A percentile compares a stretch with the other conserved stretches of the same genome.
Evolutionary conservation across 2,888 invertebrate genomes (phyloP).

Genomic region (Unio pictorum): DNA sequence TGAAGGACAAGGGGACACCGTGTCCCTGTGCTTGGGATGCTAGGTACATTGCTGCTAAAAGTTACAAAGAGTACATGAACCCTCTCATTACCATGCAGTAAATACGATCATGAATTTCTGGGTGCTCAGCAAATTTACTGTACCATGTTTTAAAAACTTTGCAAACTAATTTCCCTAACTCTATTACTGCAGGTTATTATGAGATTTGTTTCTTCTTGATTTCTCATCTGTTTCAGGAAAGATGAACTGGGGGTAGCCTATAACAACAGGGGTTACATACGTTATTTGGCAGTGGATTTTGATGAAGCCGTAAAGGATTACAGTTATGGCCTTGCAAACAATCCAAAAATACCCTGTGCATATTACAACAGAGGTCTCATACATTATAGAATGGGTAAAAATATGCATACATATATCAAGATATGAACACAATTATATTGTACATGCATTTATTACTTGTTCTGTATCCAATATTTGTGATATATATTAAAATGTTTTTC

Average conservation of each 20-base stretch:
- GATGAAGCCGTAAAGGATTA: slow-evolving; percentile 69
- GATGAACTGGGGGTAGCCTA: slow-evolving; percentile 51
- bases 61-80: too few relatives aligned
- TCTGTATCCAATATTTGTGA: too few relatives aligned
- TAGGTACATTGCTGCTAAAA: too few relatives aligned
- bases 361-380: slow-evolving; percentile 72
- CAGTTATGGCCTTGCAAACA: slow-evolving; percentile 57
- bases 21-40: too few relatives aligned
- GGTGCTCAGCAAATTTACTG: too few relatives aligned
- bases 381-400: slow-evolving; percentile 70
- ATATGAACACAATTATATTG: too few relatives aligned
- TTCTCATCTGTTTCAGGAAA: slow-evolving; percentile 21
- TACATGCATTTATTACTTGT: too few relatives aligned
- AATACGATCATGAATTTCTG: too few relatives aligned
- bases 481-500: too few relatives aligned
- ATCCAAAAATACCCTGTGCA: slow-evolving; percentile 51
- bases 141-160: too few relatives aligned
- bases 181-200: slow-evolving; percentile 1
- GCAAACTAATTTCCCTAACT: background rate
- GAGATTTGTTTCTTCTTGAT: background rate
- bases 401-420: background rate
- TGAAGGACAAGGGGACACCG: too few relatives aligned
- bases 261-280: slow-evolving; percentile 70
- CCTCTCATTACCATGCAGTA: too few relatives aligned
- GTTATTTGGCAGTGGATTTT: slow-evolving; percentile 71